These are phyloP conservation scores for Xestia rhomboidea DNA, from an alignment of 2,888 invertebrate genomes.

Conservation along the genomic window DNA sequence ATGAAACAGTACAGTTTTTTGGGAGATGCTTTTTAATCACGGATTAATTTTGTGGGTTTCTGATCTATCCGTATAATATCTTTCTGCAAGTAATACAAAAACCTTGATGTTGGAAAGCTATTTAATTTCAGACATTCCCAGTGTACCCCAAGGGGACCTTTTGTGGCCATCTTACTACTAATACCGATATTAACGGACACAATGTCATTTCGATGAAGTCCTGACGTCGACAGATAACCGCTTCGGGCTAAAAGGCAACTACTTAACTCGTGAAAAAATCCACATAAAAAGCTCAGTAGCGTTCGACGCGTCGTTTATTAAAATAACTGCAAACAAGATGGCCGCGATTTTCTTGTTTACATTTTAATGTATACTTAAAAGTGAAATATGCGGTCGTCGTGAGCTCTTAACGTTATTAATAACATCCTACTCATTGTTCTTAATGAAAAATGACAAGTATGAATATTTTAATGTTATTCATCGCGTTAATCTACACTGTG, in stretches of 20 bases:
- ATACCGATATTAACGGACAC: conserved; percentile 46
- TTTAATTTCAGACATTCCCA: conserved; percentile 46
- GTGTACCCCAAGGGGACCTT: conserved; percentile 28
- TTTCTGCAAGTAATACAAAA: neutral
- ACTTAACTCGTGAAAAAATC: conserved; percentile 58
- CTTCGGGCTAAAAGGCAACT: conserved; percentile 41
- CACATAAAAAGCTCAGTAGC: conserved; percentile 64
- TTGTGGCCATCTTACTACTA: conserved; percentile 30
- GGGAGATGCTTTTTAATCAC: conserved; percentile 9
- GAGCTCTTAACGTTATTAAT: conserved; percentile 75
- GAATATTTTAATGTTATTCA: conserved; percentile 38
- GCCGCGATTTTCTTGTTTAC: conserved; percentile 79
- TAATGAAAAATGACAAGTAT: conserved; percentile 68
- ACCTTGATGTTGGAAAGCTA: conserved; percentile 18
- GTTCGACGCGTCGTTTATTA: conserved; percentile 75
- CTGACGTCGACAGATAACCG: conserved; percentile 37
- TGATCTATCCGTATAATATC: neutral
- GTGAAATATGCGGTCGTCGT: conserved; percentile 80
- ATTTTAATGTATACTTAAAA: conserved; percentile 83
- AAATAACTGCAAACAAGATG: conserved; percentile 79
- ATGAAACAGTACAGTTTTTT: conserved; percentile 31
- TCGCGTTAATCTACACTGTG: neutral
- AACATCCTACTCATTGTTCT: conserved; percentile 72
- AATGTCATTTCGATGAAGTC: conserved; percentile 32
- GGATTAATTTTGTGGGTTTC: neutral